These are phyloP conservation scores for zebrafish (Danio rerio) DNA, from an alignment of 2,113 vertebrate genomes.

Conservation along the genomic window DNA sequence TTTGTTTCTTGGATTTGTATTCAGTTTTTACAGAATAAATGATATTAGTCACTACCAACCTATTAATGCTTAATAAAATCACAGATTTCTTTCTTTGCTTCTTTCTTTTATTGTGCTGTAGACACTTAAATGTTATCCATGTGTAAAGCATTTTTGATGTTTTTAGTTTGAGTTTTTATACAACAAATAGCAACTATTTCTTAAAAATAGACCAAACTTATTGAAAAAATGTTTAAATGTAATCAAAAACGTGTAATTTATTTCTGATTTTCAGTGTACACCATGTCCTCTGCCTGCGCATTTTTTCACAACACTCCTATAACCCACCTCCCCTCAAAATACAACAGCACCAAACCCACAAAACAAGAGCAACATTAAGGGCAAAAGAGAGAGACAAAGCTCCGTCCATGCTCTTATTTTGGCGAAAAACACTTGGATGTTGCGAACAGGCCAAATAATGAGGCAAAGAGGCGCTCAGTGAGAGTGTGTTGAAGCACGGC, in stretches of 20 bases:
- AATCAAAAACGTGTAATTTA: background rate
- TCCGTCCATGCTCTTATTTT: slow-evolving; percentile 45
- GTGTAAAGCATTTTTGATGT: no score
- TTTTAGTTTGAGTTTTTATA: no score
- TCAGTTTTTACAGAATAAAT: no score
- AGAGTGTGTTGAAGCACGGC: slow-evolving; percentile 44
- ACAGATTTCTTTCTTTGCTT: no score
- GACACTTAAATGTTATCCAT: no score
- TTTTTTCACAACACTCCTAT: background rate
- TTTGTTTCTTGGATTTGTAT: no score
- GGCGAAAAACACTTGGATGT: slow-evolving; percentile 47
- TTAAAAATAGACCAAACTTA: background rate
- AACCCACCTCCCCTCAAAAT: background rate
- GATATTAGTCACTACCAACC: no score
- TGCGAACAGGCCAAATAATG: slow-evolving; percentile 53
- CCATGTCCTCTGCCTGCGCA: background rate
- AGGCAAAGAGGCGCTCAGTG: slow-evolving; percentile 46
- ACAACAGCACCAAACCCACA: background rate
- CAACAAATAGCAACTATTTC: no score
- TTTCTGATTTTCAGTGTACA: background rate
- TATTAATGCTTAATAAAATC: no score
- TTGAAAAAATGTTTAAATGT: background rate
- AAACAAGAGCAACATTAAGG: slow-evolving; percentile 25
- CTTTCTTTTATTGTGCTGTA: no score
- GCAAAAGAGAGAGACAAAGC: background rate